Base-by-base conservation (phyloP, 2,113 vertebrate species). In the Lasiurus cinereus region DNA sequence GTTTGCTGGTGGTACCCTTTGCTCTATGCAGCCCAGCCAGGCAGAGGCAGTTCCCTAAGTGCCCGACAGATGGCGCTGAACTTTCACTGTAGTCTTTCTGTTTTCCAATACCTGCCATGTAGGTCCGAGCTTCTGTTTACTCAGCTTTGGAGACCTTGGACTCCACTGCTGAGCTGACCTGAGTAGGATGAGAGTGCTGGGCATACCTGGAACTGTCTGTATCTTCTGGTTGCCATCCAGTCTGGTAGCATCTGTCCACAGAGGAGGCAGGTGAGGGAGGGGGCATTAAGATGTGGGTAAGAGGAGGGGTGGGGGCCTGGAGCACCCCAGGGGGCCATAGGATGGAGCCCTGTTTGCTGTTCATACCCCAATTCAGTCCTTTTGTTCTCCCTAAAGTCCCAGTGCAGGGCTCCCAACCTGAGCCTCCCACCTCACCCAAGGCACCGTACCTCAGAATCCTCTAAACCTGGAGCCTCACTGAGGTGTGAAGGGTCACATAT, bases 51-150 rank as follows among this genome's bases (percentile, higher is more conserved):
- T 98, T 96, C 95, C 79, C 82, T 0, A 0, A 94, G 83, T 78
- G 70, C 96, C 98, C 97, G 85, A 97, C 97, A 98, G 98, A 97
- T 98, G 98, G 98, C 98, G 97, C 94, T 98, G 97, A 97, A 48
- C 97, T 85, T 98, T 98, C 98, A 96, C 97, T 83, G 64, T 98
- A 97, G 93, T 16, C 36, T 0, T 2, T 69, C 74, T 46, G 52
- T 76, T 69, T 66, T 52, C 29, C 10, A 22, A 77, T 88, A 7
- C 24, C 64, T 0, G 86, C 79, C 77, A 0, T 84, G 96, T 74
- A 22, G 9, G n/a, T 18, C 4, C 5, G 0, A 6, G 76, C 43
- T 90, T 59, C 16, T 54, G 27, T 76, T 54, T 0, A 46, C 21
- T 80, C 18, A 36, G 54, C 16, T 82, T 88, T 64, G 15, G 33